Conservation (phyloP, 1,140 invertebrate species). For the Drosophila lini region DNA sequence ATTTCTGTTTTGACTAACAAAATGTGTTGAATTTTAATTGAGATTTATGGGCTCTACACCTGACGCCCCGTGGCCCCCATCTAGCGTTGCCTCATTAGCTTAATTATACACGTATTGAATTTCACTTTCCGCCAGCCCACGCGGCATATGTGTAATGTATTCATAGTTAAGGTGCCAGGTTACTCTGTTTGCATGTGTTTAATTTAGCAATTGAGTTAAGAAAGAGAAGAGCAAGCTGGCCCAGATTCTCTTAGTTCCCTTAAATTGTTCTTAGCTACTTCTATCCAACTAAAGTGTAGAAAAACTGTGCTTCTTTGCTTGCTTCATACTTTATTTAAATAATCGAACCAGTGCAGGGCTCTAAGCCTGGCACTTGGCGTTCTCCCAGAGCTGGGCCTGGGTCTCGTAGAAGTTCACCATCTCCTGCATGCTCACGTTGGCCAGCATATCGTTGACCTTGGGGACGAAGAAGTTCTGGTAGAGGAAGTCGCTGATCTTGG, state of each 20-base stretch:
- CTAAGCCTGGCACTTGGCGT: conserved; percentile 5
- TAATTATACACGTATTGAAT: conserved; percentile 20
- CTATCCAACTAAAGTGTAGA: no score
- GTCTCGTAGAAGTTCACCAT: conserved; percentile 29
- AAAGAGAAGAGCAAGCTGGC: no score
- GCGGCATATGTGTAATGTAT: conserved; percentile 4
- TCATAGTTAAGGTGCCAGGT: conserved; percentile 1
- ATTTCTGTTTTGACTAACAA: conserved; percentile 17
- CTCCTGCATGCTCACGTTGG: conserved; percentile 43
- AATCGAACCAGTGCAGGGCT: neutral
- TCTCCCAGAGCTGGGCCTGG: conserved; percentile 15
- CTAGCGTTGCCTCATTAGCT: conserved; percentile 15
- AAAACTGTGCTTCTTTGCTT: no score
- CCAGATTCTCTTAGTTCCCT: no score
- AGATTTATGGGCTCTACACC: conserved; percentile 22
- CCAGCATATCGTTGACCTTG: conserved; percentile 38
- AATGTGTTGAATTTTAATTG: conserved; percentile 46
- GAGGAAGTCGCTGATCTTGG: conserved; percentile 19
- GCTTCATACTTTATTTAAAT: conserved; percentile 2
- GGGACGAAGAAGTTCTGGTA: conserved; percentile 43
- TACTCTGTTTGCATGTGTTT: neutral
- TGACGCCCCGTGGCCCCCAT: neutral
- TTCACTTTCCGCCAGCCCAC: conserved; percentile 9
- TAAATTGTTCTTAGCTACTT: no score
- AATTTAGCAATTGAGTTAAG: neutral